phyloP scores from a whole-genome alignment of 2,113 vertebrate genomes.

The Myrmophylax atrothorax region DNA sequence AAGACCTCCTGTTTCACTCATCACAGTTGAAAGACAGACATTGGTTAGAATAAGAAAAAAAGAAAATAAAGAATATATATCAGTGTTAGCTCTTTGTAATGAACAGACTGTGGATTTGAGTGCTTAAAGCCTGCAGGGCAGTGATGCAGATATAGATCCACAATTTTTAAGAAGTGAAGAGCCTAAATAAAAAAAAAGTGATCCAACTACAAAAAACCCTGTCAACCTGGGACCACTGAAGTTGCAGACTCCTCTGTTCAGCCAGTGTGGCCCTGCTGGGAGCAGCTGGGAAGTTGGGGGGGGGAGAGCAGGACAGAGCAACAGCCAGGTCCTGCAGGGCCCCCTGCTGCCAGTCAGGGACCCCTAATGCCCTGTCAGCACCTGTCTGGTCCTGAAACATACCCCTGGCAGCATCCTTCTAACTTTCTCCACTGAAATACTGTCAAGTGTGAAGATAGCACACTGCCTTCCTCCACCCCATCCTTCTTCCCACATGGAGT shows the following conservation, averaged over 20 bases:
- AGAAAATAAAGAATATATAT: background rate
- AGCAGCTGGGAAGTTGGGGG: background rate
- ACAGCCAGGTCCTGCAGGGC: accelerated
- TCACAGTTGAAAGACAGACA: background rate
- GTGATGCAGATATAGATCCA: background rate
- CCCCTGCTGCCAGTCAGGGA: accelerated
- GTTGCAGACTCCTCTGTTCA: background rate
- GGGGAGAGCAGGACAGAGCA: background rate
- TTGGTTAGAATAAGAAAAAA: background rate
- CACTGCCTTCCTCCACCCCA: background rate
- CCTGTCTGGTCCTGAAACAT: background rate
- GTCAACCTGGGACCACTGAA: background rate
- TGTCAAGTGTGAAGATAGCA: background rate
- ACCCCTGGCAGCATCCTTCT: background rate
- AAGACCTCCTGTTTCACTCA: background rate
- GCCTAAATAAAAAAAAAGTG: background rate
- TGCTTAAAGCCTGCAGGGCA: background rate
- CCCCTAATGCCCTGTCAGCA: background rate
- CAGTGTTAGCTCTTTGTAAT: background rate
- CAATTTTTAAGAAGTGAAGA: background rate
- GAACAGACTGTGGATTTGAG: background rate
- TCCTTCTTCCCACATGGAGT: accelerated
- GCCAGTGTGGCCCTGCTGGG: too few species aligned
- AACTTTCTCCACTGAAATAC: background rate
- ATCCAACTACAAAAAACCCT: background rate